Evolutionary conservation across 1,140 invertebrate species (phyloP), one percentile per base, ranked within the genome.

Genomic region (Bombus ignitus): DNA sequence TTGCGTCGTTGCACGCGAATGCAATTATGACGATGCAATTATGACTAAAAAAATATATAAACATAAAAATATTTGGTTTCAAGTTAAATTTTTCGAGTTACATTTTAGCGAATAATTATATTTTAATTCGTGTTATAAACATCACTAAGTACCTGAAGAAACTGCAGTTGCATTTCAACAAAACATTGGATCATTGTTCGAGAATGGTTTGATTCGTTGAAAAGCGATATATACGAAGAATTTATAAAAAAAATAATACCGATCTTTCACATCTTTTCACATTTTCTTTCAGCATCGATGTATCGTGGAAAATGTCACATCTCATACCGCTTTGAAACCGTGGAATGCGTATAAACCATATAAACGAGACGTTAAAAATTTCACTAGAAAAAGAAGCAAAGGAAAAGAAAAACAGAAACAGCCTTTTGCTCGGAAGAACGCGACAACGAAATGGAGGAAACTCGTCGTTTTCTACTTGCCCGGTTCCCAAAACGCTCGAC

Each of bases 1-100:
- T 83, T 25, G 65, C 25, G 59, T 15, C 22, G 75, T 76, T 53
- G 59, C 73, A 74, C 66, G n/a, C 37, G 9, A 74, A 71, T 84
- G 70, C 35, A 87, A 87, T 83, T 12, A 22, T 37, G 37, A 39
- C 2, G 59, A 47, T 59, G 22, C n/a, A n/a, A n/a, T n/a, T n/a
- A n/a, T n/a, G 22, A 70, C 10, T 37, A 70, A 22, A 66, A 66
- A 22, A 18, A 32, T 4, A 6, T 35, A 32, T 53, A 53, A 18
- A 8, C 47, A 2, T 53, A 53, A 53, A 53, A 53, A 53, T 53
- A 53, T 53, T 22, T 53, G 47, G 6, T 22, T 53, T 53, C 18
- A 53, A 22, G 18, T 22, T 22, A 2, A 2, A 53, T 8, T 2
- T 22, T 2, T 8, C 18, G 2, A 53, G 18, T 53, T 22, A 22